A percentile compares a stretch with the other conserved stretches of the same genome.
Evolutionary conservation across 2,113 vertebrate species (phyloP).

Genomic region (Nansenia antarctica): DNA sequence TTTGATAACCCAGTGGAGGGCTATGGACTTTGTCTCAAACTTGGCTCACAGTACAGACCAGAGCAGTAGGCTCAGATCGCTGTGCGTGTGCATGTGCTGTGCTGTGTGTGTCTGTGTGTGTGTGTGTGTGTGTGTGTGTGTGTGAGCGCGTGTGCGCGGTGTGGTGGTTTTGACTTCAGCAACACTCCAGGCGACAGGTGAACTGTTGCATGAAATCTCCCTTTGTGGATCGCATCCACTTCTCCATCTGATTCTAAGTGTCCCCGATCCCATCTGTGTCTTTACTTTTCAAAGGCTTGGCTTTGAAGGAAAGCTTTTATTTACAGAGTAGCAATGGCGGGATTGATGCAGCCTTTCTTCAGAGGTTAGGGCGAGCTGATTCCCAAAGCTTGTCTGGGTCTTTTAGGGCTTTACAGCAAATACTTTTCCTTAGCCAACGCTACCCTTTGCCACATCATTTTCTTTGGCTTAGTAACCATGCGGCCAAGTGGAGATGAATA

Average conservation of each 20-base stretch:
- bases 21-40: constrained; percentile 70
- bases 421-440: constrained; percentile 22
- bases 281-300: constrained; percentile 41
- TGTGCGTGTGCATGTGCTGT: constrained; percentile 26
- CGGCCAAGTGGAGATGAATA: constrained; percentile 20
- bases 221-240: constrained; percentile 51
- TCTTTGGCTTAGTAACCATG: neutral
- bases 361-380: constrained; percentile 28
- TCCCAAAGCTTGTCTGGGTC: constrained; percentile 23
- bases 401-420: constrained; percentile 22
- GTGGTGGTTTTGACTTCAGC: constrained; percentile 50
- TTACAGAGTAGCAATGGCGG: constrained; percentile 36
- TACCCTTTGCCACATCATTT: constrained; percentile 17
- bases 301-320: constrained; percentile 45
- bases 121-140: constrained; percentile 22
- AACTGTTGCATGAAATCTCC: constrained; percentile 56
- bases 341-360: constrained; percentile 37
- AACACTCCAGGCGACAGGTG: constrained; percentile 58
- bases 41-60: constrained; percentile 63
- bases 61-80: constrained; percentile 51
- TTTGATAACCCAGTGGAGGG: constrained; percentile 72
- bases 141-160: no score
- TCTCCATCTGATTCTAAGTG: constrained; percentile 49
- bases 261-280: constrained; percentile 43
- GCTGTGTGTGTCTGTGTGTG: neutral